Evolutionary conservation across 2,113 vertebrate genomes (phyloP), one percentile per base, ranked within the genome.

Genomic region (Sorex araneus): DNA sequence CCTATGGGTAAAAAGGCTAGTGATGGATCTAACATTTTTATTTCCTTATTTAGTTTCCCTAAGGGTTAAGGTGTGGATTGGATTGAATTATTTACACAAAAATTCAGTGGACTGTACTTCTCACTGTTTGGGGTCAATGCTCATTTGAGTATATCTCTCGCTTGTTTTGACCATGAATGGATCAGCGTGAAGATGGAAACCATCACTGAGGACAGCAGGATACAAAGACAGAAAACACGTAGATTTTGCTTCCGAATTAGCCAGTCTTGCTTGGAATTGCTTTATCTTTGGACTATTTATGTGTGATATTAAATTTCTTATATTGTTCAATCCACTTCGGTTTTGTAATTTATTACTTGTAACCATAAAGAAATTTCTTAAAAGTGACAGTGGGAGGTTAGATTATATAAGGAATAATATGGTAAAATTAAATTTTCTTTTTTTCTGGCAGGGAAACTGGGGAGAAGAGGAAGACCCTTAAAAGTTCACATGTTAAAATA

Each of bases 301-400:
- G 15, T 89, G 13, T 67, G 34, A 79, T 69, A 87, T 47, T 92
- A 89, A 85, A 89, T 87, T 83, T 66, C 54, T 74, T 40, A 50
- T 40, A 34, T 64, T 71, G 43, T 81, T 75, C 30, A 54, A 3
- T 78, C 8, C 27, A 32, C 21, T 74, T 89, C 45, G 57, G 30
- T 85, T 90, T 21, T 69, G 19, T 91, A 67, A 84, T 60, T 73
- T 77, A 34, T 91, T 94, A 63, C 28, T 84, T 87, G 16, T 64
- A 88, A 69, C 74, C 57, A 74, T 60, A 82, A 95, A 18, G 34
- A 83, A 69, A 76, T 64, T 4, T 86, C 64, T 70, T n/a, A 67
- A 54, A 57, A 79, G 66, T 83, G 89, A 78, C 34, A 74, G 85
- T 8, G 76, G 43, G 28, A 76, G 36, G 80, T 40, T 40, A 40